Evolutionary conservation across 2,797 vertebrate genomes (phyloP), one percentile per base, ranked within the genome.

Genomic region (Dicrostonyx torquatus): DNA sequence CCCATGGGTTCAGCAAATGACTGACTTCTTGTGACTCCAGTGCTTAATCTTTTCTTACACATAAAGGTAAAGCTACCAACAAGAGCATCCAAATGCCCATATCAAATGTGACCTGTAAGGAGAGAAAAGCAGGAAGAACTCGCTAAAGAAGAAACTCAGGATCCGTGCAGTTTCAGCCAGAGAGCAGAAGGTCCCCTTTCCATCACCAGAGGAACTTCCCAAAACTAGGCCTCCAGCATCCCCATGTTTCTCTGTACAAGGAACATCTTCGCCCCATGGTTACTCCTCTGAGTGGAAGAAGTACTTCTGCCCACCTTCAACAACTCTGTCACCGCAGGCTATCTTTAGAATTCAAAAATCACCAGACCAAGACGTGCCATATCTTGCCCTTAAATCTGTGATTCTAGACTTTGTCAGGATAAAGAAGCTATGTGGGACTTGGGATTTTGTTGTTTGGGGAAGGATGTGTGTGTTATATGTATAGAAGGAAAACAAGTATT

Each of bases 11-110:
- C 50, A 53, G 24, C 22, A 76, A 70, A 70, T 91, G 11, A 73
- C 43, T 86, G 53, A 83, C 11, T 92, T 87, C 58, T 89, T 85
- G 17, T 75, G 29, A 88, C 29, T 92, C 90, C 75, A 79, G 83
- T 62, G 37, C 43, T 68, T 40, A 77, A 53, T 10, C 31, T 70
- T 58, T 18, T 87, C 85, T 60, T 87, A 29, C 7, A 50, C 37
- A 66, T 68, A 15, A 15, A 55, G n/a, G 9, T n/a, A n/a, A 15
- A 92, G 50, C 34, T 88, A 87, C 75, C 70, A 82, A 70, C 22
- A 70, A 76, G 31, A 22, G 10, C 24, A 55, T 60, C 11, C 50
- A 87, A 78, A 64, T 87, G 11, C 7, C 10, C 50, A 45, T 72
- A 70, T 94, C 84, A 93, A 31, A 76, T 86, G 40, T 43, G n/a